A percentile compares a stretch with the other conserved stretches of the same genome.
Conservation (phyloP, 2,797 vertebrate species). For the Crypturellus tataupa region DNA sequence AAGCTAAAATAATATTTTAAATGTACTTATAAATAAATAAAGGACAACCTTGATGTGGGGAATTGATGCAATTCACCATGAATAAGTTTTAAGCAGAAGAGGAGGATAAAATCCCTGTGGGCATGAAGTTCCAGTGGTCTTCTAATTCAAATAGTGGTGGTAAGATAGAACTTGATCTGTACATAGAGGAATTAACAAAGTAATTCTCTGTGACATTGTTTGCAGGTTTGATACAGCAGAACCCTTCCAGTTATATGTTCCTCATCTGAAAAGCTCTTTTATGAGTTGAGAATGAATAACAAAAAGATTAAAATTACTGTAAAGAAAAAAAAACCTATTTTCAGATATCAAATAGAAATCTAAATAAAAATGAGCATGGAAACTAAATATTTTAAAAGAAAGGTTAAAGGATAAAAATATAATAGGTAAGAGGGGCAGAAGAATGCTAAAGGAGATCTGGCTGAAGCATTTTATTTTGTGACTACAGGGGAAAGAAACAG, state of each 20-base stretch:
- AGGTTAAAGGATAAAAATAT: background rate
- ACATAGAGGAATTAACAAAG: background rate
- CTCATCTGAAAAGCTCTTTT: background rate
- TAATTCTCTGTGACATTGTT: background rate
- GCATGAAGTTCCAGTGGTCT: background rate
- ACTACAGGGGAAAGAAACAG: background rate
- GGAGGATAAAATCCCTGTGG: background rate
- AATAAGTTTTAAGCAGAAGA: constrained; percentile 6
- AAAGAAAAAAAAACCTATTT: background rate
- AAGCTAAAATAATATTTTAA: background rate
- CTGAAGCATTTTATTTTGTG: background rate
- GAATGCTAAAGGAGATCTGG: background rate
- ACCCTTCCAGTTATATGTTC: background rate
- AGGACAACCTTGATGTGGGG: background rate
- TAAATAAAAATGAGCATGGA: background rate
- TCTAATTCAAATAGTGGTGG: background rate
- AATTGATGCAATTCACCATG: background rate
- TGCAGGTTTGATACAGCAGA: background rate
- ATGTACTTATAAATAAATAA: constrained; percentile 1
- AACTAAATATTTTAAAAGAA: background rate
- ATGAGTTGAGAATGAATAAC: background rate
- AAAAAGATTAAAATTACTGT: background rate
- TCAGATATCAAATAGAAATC: background rate
- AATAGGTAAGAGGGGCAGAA: background rate
- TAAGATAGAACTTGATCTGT: background rate